phyloP scores from a whole-genome alignment of 2,113 vertebrate species.

The Elephantulus edwardii region DNA sequence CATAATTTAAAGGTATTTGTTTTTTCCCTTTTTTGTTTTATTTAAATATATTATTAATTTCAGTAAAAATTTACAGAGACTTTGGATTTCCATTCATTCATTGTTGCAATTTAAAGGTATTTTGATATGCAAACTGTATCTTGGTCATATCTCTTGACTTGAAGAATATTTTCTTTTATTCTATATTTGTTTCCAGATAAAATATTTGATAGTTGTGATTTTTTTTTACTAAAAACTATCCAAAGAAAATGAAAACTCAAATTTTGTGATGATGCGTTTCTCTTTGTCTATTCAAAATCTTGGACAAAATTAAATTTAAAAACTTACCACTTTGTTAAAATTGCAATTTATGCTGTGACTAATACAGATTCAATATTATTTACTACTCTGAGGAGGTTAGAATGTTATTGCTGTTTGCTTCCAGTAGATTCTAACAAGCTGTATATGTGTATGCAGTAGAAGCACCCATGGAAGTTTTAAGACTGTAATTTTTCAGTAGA shows the following conservation, averaged over 20 bases:
- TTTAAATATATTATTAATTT: too few species aligned
- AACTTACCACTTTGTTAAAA: not conserved
- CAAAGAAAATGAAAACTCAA: not conserved
- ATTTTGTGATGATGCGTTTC: not conserved
- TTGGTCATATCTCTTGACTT: not conserved
- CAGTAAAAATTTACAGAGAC: too few species aligned
- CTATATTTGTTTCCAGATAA: not conserved
- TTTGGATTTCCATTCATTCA: too few species aligned
- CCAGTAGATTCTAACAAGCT: not conserved
- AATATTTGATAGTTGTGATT: not conserved
- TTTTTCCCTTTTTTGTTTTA: too few species aligned
- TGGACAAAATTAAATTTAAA: not conserved
- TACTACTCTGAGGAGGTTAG: not conserved
- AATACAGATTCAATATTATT: not conserved
- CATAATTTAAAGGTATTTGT: not conserved
- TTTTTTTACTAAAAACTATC: not conserved
- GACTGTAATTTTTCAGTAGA: not conserved
- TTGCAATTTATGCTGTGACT: not conserved
- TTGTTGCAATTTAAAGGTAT: not conserved
- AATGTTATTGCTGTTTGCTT: not conserved
- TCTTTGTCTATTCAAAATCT: not conserved
- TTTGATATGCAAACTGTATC: not conserved
- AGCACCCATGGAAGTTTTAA: not conserved
- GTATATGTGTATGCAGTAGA: not conserved
- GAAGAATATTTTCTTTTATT: not conserved